Evolutionary conservation across 2,797 vertebrate genomes (phyloP).

Genomic region (Siniperca scherzeri): DNA sequence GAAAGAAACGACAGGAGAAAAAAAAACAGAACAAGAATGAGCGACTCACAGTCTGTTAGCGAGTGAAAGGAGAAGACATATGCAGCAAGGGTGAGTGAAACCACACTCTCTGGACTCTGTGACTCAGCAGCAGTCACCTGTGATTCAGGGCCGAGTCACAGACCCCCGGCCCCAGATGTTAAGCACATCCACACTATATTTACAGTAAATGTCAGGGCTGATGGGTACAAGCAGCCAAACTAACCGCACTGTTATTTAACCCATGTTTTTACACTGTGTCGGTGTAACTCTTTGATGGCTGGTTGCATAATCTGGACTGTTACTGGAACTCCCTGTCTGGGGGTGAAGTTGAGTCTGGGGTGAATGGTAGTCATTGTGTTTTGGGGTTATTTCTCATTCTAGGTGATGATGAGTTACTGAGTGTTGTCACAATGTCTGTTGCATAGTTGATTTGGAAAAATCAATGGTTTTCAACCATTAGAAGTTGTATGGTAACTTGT

Average conservation of each 20-base stretch:
- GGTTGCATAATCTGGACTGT: constrained; percentile 52
- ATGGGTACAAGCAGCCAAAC: constrained; percentile 41
- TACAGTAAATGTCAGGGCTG: constrained; percentile 76
- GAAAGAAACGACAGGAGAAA: constrained; percentile 47
- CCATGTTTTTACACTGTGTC: constrained; percentile 9
- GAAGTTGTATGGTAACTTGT: neutral
- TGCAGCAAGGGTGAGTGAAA: constrained; percentile 31
- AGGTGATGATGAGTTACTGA: neutral
- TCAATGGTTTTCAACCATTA: neutral
- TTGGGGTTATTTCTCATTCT: neutral
- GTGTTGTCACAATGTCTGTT: neutral
- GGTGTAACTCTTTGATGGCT: constrained; percentile 34
- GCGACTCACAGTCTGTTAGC: constrained; percentile 32
- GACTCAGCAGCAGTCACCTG: constrained; percentile 78
- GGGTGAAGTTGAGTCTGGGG: constrained; percentile 33
- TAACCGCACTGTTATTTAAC: constrained; percentile 53
- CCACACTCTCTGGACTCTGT: constrained; percentile 41
- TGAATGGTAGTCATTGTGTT: neutral
- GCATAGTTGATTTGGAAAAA: neutral
- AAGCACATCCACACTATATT: constrained; percentile 60
- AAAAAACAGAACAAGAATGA: constrained; percentile 44
- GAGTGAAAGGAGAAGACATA: constrained; percentile 27
- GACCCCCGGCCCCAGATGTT: constrained; percentile 70
- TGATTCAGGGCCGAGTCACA: constrained; percentile 76
- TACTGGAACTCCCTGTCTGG: constrained; percentile 62